Evolutionary conservation across 2,888 invertebrate species (phyloP).

Genomic region (Epistrophe grossulariae): DNA sequence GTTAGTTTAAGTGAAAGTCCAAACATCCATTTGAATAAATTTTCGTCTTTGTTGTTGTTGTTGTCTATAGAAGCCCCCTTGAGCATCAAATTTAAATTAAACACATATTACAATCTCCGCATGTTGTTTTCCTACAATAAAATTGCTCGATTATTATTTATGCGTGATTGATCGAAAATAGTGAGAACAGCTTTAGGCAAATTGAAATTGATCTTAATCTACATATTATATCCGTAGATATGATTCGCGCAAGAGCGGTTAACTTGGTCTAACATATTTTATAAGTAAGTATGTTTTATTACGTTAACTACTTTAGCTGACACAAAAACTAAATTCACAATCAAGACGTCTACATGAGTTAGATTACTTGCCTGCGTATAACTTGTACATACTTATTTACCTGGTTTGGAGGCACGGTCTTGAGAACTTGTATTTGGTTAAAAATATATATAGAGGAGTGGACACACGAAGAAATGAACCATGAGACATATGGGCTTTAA

Average conservation of each 20-base stretch:
- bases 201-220: slow-evolving; percentile 60
- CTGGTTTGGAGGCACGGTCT: slow-evolving; percentile 15
- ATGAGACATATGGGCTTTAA: slow-evolving; percentile 12
- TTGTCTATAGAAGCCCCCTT: not conserved
- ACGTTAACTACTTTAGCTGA: slow-evolving; percentile 41
- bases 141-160: not conserved
- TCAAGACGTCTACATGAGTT: slow-evolving; percentile 34
- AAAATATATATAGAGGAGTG: slow-evolving; percentile 23
- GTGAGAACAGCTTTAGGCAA: slow-evolving; percentile 70
- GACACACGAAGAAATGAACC: slow-evolving; percentile 24
- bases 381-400: not conserved
- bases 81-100: slow-evolving; percentile 12
- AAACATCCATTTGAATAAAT: not conserved
- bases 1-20: slow-evolving; percentile 60
- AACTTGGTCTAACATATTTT: slow-evolving; percentile 33
- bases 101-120: not conserved
- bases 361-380: not conserved
- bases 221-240: slow-evolving; percentile 5
- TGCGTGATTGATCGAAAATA: slow-evolving; percentile 50
- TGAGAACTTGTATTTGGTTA: slow-evolving; percentile 29
- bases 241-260: slow-evolving; percentile 39
- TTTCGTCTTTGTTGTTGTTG: not conserved
- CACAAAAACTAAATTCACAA: slow-evolving; percentile 49
- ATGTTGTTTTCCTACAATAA: not conserved
- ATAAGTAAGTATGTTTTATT: slow-evolving; percentile 50